Conservation (phyloP, 2,888 invertebrate genomes). For the Ophion costatus region DNA sequence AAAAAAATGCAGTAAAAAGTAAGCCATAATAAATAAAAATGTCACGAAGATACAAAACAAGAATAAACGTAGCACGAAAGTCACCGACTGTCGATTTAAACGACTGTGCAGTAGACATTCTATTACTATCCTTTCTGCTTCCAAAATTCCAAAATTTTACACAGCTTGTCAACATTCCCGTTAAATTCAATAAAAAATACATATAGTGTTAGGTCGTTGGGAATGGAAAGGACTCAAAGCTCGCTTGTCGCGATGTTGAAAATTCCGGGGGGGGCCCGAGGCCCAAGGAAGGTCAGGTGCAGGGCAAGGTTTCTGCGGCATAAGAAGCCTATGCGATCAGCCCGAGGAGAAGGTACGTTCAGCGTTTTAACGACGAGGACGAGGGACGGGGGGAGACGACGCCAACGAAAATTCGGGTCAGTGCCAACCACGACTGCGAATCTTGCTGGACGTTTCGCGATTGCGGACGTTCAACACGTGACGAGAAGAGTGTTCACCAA, state of each 20-base stretch:
- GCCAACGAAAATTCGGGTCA: slow-evolving; percentile 83
- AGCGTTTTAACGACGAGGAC: slow-evolving; percentile 5
- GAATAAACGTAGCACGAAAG: too few species aligned
- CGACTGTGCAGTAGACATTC: too few species aligned
- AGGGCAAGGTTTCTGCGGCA: slow-evolving; percentile 55
- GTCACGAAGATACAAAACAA: too few species aligned
- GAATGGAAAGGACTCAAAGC: not conserved
- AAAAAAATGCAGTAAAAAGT: too few species aligned
- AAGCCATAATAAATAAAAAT: too few species aligned
- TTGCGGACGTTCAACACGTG: slow-evolving; percentile 22
- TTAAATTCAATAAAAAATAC: not conserved
- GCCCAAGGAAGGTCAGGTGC: slow-evolving; percentile 60
- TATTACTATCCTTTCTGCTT: not conserved
- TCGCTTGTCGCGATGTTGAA: slow-evolving; percentile 10
- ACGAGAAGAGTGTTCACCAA: slow-evolving; percentile 19
- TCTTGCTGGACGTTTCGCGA: slow-evolving; percentile 60
- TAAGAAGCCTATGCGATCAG: slow-evolving; percentile 45
- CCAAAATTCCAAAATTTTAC: not conserved
- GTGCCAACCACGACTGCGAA: slow-evolving; percentile 73
- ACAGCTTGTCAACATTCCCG: not conserved
- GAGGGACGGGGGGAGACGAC: slow-evolving; percentile 20
- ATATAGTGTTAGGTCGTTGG: not conserved
- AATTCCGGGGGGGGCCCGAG: slow-evolving; percentile 19
- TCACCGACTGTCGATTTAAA: too few species aligned
- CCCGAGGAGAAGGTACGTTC: slow-evolving; percentile 46